Percentiles rank a stretch among this genome's conserved stretches.
Conservation (phyloP, 2,888 invertebrate species). For the Sturmia bella region DNA sequence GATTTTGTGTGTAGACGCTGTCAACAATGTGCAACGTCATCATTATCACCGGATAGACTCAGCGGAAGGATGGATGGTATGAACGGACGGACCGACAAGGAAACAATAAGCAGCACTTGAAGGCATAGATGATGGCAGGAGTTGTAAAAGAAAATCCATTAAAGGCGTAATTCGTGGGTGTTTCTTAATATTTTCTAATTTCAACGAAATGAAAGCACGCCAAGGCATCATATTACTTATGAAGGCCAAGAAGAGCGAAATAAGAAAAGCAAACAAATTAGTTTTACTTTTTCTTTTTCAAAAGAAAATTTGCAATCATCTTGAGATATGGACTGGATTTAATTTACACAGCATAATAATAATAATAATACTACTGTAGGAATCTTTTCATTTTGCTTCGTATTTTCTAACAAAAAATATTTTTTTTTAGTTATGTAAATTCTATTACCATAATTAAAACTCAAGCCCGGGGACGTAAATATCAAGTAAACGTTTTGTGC, state of each 20-base stretch:
- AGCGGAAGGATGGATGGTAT: too few relatives aligned
- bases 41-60: conserved; percentile 18
- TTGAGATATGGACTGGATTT: background rate
- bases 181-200: conserved; percentile 35
- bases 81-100: background rate
- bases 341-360: conserved; percentile 45
- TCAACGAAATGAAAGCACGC: background rate
- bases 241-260: background rate
- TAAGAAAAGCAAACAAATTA: background rate
- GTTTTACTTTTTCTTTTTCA: too few relatives aligned
- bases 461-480: too few relatives aligned
- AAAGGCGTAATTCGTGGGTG: conserved; percentile 46
- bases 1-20: background rate
- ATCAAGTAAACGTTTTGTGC: too few relatives aligned
- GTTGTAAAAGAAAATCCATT: conserved; percentile 9
- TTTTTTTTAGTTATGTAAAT: too few relatives aligned
- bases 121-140: background rate
- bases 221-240: background rate
- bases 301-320: background rate
- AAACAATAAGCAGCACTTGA: background rate
- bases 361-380: too few relatives aligned
- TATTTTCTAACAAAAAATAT: too few relatives aligned
- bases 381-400: too few relatives aligned
- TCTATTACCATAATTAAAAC: too few relatives aligned
- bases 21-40: conserved; percentile 31